Base-by-base conservation (phyloP, 2,113 vertebrate genomes). In the Gymnarchus niloticus region DNA sequence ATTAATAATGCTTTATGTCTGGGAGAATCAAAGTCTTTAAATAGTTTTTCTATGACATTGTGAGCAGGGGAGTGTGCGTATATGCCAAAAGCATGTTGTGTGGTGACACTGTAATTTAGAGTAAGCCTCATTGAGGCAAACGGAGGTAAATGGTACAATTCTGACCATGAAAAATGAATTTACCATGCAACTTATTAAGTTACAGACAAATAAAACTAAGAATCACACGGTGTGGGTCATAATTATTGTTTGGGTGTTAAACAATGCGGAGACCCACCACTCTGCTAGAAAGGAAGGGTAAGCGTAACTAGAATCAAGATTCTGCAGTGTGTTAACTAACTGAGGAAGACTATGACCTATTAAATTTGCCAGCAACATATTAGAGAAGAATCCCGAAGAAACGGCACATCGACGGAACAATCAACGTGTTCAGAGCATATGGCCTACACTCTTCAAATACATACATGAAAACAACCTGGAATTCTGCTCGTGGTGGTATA, bases 31-130 rank as follows among this genome's bases (percentile, higher is more conserved):
- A 56, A 82, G n/a, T 14, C 28, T 76, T 81, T 14, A 52, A 82
- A 84, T 41, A 59, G 44, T 77, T 69, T 87, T n/a, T 41, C 25
- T 25, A 54, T 49, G 12, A 21, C 61, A 86, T 51, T 49, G 83
- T 57, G 54, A n/a, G 80, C 41, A 59, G 86, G 59, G 37, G 83
- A 19, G 19, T 10, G 7, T 81, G 69, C 41, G 41, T 46, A 49
- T 7, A 76, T 28, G 46, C 21, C 41, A 10, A 17, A 21, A 6
- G 41, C 41, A 80, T 77, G 73, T 23, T 33, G 7, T 77, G 33
- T 37, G 19, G 41, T 21, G 7, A 46, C 41, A 46, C 19, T 77
- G 37, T n/a, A 7, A 6, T n/a, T n/a, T n/a, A n/a, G n/a, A 77
- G 21, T n/a, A 23, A 33, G 41, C 28, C 8, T 12, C 28, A 28